Base-by-base conservation (phyloP, 2,888 invertebrate genomes). In the Agrochola lychnidis region DNA sequence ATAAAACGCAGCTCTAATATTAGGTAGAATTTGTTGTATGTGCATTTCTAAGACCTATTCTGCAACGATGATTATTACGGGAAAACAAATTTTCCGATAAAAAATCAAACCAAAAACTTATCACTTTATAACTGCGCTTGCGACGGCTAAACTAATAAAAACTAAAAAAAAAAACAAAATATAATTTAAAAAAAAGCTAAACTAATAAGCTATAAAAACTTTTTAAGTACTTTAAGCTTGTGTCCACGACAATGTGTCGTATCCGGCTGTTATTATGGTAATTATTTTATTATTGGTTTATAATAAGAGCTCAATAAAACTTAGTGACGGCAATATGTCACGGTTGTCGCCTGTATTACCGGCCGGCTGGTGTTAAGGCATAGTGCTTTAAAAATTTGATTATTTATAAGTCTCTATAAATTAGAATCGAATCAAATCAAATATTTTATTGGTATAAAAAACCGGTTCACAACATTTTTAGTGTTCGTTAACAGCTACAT, bases 301-400 rank as follows among this genome's bases (percentile, higher is more conserved):
- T 93, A 93, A 93, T 94, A 93, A 93, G 93, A 90, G 90, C 90
- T 92, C 90, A 92, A 95, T 94, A 93, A 93, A 93, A 93, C 91
- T 89, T 84, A 88, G 90, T 90, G 93, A 90, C 92, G 91, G 89
- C 89, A 91, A 93, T 94, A 92, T 95, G 94, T 94, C 95, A 94
- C 91, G 93, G 91, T 91, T 92, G 92, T 91, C 91, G 91, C 87
- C 89, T 90, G 87, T 81, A 90, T 89, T 90, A 86, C 83, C 79
- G 85, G 71, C 86, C 79, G 85, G 71, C 64, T 79, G 57, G 56
- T 80, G 81, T 94, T 94, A 94, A 93, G 93, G 93, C 85, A 16
- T 0, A 53, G 74, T 40, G 5, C 2, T 12, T 19, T 40, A 25
- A 7, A 3, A 9, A 16, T 59, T 30, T 59, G 48, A 48, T 14